A percentile compares a stretch with the other conserved stretches of the same genome.
phyloP scores from a whole-genome alignment of 2,113 vertebrate genomes.

The Chinchilla lanigera region DNA sequence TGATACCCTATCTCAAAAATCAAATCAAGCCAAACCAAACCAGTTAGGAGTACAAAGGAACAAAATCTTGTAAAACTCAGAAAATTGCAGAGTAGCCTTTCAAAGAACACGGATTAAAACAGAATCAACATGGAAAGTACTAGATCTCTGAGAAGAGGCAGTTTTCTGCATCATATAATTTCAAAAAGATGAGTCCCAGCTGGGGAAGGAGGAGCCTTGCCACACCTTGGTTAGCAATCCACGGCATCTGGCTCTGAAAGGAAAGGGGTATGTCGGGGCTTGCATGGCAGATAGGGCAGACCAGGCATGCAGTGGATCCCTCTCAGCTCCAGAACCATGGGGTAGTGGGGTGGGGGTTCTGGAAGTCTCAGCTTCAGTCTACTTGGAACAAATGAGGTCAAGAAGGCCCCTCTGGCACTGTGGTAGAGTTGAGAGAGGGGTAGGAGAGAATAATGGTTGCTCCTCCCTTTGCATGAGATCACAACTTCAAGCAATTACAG shows the following conservation, averaged over 20 bases:
- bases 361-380: constrained; percentile 56
- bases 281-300: constrained; percentile 78
- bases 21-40: neutral
- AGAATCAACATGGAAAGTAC: constrained; percentile 41
- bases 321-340: constrained; percentile 60
- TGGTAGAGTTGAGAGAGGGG: constrained; percentile 38
- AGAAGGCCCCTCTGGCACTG: neutral
- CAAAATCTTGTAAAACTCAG: neutral
- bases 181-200: constrained; percentile 58
- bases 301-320: constrained; percentile 68
- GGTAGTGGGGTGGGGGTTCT: constrained; percentile 51
- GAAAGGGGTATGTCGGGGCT: constrained; percentile 84
- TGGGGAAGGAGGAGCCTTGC: constrained; percentile 73
- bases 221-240: constrained; percentile 89
- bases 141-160: neutral
- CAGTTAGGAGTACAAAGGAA: neutral
- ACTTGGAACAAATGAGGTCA: neutral
- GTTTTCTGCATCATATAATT: constrained; percentile 48
- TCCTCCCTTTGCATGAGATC: neutral
- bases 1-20: neutral
- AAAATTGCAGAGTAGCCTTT: neutral
- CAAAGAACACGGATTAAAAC: neutral
- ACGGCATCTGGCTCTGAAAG: constrained; percentile 85
- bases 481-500: neutral
- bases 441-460: neutral